These are phyloP conservation scores for Caenorhabditis uteleia DNA, from an alignment of 2,888 invertebrate genomes.

Conservation along the genomic window DNA sequence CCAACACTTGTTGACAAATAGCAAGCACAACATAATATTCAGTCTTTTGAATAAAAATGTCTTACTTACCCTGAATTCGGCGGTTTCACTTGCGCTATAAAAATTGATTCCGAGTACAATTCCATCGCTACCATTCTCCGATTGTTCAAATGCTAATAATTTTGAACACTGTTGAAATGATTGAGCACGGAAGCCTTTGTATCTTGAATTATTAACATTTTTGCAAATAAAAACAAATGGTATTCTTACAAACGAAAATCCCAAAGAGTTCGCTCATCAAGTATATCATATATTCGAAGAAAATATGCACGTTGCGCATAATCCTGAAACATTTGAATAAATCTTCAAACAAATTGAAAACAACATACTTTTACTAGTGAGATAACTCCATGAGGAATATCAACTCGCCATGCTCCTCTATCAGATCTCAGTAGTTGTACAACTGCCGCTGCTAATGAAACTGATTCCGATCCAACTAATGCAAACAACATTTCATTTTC, in stretches of 20 bases:
- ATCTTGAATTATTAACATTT: constrained; percentile 33
- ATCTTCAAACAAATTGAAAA: background rate
- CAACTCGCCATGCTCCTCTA: constrained; percentile 46
- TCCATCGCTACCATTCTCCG: constrained; percentile 25
- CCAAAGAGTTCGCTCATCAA: constrained; percentile 48
- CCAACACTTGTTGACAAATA: background rate
- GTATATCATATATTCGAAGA: constrained; percentile 56
- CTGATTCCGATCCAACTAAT: constrained; percentile 46
- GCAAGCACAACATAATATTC: background rate
- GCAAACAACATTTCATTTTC: constrained; percentile 36
- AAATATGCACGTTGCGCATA: constrained; percentile 58
- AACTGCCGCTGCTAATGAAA: constrained; percentile 57
- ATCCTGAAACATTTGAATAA: constrained; percentile 44
- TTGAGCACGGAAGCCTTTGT: constrained; percentile 52
- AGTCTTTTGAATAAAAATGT: background rate
- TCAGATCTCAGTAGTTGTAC: constrained; percentile 54
- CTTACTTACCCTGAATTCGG: constrained; percentile 28
- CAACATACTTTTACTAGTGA: constrained; percentile 37
- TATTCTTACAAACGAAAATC: constrained; percentile 54
- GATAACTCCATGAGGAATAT: constrained; percentile 50
- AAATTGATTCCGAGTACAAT: constrained; percentile 35
- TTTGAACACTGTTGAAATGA: constrained; percentile 45
- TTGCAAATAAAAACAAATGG: too few relatives aligned
- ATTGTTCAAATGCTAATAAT: constrained; percentile 50
- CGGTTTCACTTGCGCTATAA: constrained; percentile 23